Conservation (phyloP, 1,140 invertebrate species). For the Drosophila insularis region DNA sequence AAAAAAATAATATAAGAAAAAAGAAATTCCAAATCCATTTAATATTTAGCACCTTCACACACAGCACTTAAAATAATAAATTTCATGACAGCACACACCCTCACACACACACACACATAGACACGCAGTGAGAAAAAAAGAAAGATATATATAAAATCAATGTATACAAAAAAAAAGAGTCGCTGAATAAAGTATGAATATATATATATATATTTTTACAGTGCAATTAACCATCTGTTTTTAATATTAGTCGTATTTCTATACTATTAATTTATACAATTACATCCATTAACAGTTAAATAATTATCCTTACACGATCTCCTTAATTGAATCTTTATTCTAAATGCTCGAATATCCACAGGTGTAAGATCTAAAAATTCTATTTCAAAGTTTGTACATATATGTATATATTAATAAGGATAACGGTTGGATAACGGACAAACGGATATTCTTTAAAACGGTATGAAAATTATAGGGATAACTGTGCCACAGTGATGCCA, state of each 20-base stretch:
- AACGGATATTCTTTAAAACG: too few species aligned
- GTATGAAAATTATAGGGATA: background rate
- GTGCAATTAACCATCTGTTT: conserved; percentile 15
- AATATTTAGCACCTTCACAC: background rate
- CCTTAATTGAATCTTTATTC: too few species aligned
- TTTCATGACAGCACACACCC: conserved; percentile 22
- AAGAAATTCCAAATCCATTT: background rate
- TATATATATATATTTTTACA: conserved; percentile 38
- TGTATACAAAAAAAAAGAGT: conserved; percentile 31
- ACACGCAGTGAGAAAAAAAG: conserved; percentile 26
- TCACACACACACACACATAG: conserved; percentile 25
- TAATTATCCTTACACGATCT: too few species aligned
- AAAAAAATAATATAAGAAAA: background rate
- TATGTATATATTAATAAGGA: too few species aligned
- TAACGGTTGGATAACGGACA: too few species aligned
- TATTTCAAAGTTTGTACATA: too few species aligned
- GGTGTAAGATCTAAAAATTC: too few species aligned
- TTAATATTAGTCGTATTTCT: too few species aligned
- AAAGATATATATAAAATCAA: conserved; percentile 23
- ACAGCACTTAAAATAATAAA: background rate
- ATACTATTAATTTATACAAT: too few species aligned
- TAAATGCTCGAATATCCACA: too few species aligned
- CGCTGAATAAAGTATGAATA: conserved; percentile 46
- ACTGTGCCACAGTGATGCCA: background rate
- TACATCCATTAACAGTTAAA: too few species aligned